Base-by-base conservation (phyloP, 2,113 vertebrate species). In the Pteruthius melanotis region DNA sequence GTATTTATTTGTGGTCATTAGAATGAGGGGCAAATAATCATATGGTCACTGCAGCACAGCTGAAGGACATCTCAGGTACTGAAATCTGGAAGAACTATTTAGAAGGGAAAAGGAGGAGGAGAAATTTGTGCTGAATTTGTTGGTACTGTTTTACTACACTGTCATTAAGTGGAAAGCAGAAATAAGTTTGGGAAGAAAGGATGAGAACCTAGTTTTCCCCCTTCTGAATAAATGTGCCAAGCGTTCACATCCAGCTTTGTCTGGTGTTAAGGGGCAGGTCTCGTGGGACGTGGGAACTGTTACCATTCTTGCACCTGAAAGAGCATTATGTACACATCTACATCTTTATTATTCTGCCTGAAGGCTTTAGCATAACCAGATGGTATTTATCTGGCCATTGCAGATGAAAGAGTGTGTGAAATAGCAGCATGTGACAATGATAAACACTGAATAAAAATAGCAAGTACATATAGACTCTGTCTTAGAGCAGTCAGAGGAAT, bases 361-460 rank as follows among this genome's bases (percentile, higher is more conserved):
- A 81, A 93, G 87, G 79, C 89, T 88, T 93, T 97, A 93, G 57
- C 56, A 52, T 66, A 92, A 92, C 87, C 94, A 96, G 87, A 88
- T 97, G 95, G 87, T 92, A 90, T 96, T 94, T 96, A 95, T 97
- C 90, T 95, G 92, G 42, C 75, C 31, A 28, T 78, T 52, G 59
- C n/a, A 89, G 90, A 93, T 94, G 82, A 95, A 95, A 95, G 86
- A 56, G 64, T 83, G 39, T 95, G 90, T 95, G 85, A 94, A 97
- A 94, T 93, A 94, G 44, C 93, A 94, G 87, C 90, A 90, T 96
- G 93, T 95, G 90, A 96, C 95, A 92, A 88, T 95, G 95, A 86
- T 96, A 97, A 96, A 96, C 96, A 96, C 60, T 64, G 96, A 94
- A 90, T 77, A 95, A 95, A 96, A 96, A 96, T 93, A 96, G 95